Conservation (phyloP, 2,888 invertebrate genomes). For the Patella caerulea region DNA sequence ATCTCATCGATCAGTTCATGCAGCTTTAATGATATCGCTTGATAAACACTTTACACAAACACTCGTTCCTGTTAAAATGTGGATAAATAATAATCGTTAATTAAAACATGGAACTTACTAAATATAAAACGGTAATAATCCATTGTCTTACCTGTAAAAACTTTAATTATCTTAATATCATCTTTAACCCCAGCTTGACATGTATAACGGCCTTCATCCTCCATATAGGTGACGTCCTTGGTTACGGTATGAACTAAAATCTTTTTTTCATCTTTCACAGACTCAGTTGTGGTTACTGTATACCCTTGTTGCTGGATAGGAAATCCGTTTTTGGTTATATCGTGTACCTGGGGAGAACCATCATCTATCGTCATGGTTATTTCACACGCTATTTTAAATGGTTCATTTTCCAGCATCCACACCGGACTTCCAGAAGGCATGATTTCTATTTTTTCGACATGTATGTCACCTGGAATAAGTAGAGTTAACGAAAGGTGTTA, state of each 20-base stretch:
- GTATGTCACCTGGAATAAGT: not conserved
- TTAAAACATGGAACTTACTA: too few relatives aligned
- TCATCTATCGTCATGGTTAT: not conserved
- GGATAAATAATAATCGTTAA: too few relatives aligned
- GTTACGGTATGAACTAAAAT: not conserved
- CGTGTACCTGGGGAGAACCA: not conserved
- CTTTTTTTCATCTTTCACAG: not conserved
- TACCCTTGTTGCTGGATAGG: not conserved
- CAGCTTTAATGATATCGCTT: too few relatives aligned
- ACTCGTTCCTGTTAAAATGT: too few relatives aligned
- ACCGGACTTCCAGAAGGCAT: not conserved
- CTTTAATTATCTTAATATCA: constrained; percentile 6
- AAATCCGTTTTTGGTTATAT: constrained; percentile 2
- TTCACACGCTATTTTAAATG: constrained; percentile 1
- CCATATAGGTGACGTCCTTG: not conserved
- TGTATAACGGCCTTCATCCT: not conserved
- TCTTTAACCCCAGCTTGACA: not conserved
- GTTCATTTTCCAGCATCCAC: constrained; percentile 7
- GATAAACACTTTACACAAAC: too few relatives aligned
- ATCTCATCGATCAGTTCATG: too few relatives aligned
- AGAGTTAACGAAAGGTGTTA: too few relatives aligned
- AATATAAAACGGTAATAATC: too few relatives aligned
- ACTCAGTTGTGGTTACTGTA: constrained; percentile 1
- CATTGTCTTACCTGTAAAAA: not conserved
- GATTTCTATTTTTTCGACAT: not conserved